Percentiles rank a stretch among this genome's conserved stretches.
Evolutionary conservation across 2,888 invertebrate genomes (phyloP).

Genomic region (Branchipolynoe longqiensis): DNA sequence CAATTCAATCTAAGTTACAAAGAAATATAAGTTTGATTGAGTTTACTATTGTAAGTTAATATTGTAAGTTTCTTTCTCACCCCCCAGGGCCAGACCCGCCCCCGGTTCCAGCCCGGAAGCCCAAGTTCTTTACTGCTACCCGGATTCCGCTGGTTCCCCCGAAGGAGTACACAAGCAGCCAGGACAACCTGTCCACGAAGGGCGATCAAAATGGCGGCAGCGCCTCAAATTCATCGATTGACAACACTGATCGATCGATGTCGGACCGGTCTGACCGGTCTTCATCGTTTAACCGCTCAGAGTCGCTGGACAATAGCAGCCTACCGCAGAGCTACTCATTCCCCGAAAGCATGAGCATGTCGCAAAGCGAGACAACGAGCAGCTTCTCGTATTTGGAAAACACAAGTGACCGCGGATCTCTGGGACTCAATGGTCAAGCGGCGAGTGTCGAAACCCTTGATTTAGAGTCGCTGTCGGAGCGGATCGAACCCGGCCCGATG

Average conservation of each 20-base stretch:
- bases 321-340: slow-evolving; percentile 50
- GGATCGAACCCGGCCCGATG: not conserved
- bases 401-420: not conserved
- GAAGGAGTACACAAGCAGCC: slow-evolving; percentile 26
- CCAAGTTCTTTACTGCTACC: slow-evolving; percentile 29
- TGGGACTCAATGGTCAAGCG: slow-evolving; percentile 8
- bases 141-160: slow-evolving; percentile 20
- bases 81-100: slow-evolving; percentile 38
- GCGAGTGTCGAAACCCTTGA: slow-evolving; percentile 45
- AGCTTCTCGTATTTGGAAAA: slow-evolving; percentile 53
- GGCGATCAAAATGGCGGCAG: slow-evolving; percentile 16
- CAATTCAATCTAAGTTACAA: too few species aligned
- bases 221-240: not conserved
- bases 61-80: not conserved
- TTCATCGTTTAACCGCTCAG: slow-evolving; percentile 45
- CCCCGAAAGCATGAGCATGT: slow-evolving; percentile 51
- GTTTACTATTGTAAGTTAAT: not conserved
- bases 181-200: slow-evolving; percentile 37
- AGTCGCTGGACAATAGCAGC: slow-evolving; percentile 48
- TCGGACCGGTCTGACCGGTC: slow-evolving; percentile 52
- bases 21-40: not conserved
- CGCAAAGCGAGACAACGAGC: slow-evolving; percentile 46
- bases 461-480: not conserved
- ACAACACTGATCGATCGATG: slow-evolving; percentile 48
- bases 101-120: slow-evolving; percentile 32